These are phyloP conservation scores for Piscicola geometra DNA, from an alignment of 2,888 invertebrate species.

Conservation along the genomic window DNA sequence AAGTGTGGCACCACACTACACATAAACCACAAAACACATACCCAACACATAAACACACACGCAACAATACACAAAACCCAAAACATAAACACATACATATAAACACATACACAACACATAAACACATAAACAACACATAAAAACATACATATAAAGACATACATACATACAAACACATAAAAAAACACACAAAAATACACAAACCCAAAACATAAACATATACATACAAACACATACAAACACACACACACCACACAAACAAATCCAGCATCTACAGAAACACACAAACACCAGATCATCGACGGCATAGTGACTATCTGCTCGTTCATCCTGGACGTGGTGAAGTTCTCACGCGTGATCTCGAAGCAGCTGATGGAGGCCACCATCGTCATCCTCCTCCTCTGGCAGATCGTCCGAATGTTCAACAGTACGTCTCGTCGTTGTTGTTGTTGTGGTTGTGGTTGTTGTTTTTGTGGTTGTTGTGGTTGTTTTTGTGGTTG, in stretches of 20 bases:
- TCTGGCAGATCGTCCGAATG: conserved; percentile 32
- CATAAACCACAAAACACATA: too few species aligned
- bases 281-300: conserved; percentile 13
- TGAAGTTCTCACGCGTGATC: conserved; percentile 12
- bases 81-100: background rate
- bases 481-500: too few species aligned
- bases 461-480: too few species aligned
- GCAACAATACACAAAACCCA: background rate
- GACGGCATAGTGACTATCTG: conserved; percentile 17
- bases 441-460: too few species aligned
- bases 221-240: too few species aligned
- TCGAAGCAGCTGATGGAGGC: conserved; percentile 7
- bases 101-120: too few species aligned
- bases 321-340: conserved; percentile 24
- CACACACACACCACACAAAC: too few species aligned
- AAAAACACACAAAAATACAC: background rate
- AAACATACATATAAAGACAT: too few species aligned
- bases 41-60: too few species aligned
- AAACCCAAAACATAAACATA: background rate
- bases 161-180: background rate
- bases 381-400: conserved; percentile 23
- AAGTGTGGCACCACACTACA: too few species aligned
- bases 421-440: conserved; percentile 29
- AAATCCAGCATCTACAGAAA: too few species aligned
- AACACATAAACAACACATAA: too few species aligned